Conservation (phyloP, 2,797 vertebrate species). For the Miichthys miiuy region DNA sequence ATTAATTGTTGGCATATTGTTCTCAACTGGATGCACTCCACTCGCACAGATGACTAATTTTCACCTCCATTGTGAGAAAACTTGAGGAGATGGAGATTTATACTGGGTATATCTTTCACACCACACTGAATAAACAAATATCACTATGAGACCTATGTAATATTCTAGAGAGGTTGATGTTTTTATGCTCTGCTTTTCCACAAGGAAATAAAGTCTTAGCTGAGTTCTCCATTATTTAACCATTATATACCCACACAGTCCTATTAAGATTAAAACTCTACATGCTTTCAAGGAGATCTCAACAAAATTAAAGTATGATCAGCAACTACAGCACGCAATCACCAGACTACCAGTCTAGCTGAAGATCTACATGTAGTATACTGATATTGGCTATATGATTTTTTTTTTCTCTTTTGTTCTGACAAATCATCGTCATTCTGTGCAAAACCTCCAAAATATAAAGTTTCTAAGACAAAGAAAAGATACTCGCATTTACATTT, state of each 20-base stretch:
- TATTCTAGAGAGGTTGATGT: slow-evolving; percentile 24
- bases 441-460: neutral
- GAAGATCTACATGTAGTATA: neutral
- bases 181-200: neutral
- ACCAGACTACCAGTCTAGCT: neutral
- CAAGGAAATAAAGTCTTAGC: neutral
- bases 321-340: neutral
- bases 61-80: slow-evolving; percentile 63
- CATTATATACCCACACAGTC: neutral
- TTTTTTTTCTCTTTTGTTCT: no score
- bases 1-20: slow-evolving; percentile 83
- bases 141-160: slow-evolving; percentile 25
- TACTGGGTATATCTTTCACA: slow-evolving; percentile 49
- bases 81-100: slow-evolving; percentile 50
- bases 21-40: slow-evolving; percentile 76
- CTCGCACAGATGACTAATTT: slow-evolving; percentile 73
- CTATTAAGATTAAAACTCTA: slow-evolving; percentile 10
- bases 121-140: slow-evolving; percentile 49
- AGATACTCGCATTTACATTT: neutral
- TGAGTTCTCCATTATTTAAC: slow-evolving; percentile 12
- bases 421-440: no score
- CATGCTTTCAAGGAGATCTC: neutral
- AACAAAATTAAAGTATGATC: neutral
- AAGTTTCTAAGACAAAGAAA: neutral
- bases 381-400: no score